Conservation (phyloP, 2,113 vertebrate species). For the Catharus minimus region DNA sequence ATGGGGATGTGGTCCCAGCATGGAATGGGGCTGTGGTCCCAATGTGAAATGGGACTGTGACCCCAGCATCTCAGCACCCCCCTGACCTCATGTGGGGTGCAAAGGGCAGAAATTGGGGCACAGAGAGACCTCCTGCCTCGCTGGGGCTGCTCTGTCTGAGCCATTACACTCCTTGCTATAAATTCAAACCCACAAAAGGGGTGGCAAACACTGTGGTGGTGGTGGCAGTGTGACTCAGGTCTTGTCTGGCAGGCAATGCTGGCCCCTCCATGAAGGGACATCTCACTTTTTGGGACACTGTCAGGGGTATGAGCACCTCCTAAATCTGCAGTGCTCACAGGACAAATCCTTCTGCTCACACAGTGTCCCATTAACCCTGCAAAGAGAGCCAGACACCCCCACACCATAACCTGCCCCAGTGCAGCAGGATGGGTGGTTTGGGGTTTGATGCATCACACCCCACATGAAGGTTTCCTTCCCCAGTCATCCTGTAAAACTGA, state of each 20-base stretch:
- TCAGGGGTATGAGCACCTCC: not conserved
- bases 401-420: too few species aligned
- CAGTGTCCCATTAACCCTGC: not conserved
- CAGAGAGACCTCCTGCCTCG: not conserved
- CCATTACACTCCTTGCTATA: rapidly evolving
- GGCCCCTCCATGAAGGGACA: not conserved
- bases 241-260: rapidly evolving
- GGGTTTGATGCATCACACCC: not conserved
- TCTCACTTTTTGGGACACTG: not conserved
- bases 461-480: not conserved
- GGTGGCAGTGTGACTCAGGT: rapidly evolving
- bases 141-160: not conserved
- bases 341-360: not conserved
- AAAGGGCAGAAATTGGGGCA: not conserved
- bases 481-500: not conserved
- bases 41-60: not conserved
- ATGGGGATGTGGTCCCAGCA: not conserved
- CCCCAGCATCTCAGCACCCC: not conserved
- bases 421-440: not conserved
- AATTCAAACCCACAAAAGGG: not conserved
- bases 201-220: rapidly evolving
- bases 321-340: not conserved
- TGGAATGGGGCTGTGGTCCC: not conserved
- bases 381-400: not conserved
- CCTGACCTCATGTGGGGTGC: rapidly evolving